phyloP scores from a whole-genome alignment of 2,113 vertebrate genomes.

The Aegithalos caudatus region DNA sequence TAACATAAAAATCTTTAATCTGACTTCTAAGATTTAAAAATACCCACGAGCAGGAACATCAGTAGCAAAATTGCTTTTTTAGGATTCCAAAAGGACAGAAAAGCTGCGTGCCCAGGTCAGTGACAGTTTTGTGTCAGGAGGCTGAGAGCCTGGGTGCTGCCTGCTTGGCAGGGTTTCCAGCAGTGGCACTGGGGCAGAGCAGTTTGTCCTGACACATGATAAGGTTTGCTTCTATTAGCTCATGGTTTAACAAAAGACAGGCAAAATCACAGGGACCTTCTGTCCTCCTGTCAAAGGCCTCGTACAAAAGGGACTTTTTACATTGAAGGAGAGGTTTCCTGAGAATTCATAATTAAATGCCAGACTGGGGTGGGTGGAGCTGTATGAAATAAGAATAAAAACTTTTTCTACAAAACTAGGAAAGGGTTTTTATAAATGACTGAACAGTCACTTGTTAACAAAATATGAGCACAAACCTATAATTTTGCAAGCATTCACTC shows the following conservation, averaged over 20 bases:
- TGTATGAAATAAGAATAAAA: background rate
- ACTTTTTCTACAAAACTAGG: background rate
- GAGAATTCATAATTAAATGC: constrained; percentile 67
- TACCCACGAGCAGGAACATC: background rate
- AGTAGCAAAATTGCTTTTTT: background rate
- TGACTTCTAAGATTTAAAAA: background rate
- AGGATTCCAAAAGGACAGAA: background rate
- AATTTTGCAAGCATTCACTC: background rate
- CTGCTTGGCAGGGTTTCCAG: background rate
- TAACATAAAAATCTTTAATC: background rate
- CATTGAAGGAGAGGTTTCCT: constrained; percentile 31
- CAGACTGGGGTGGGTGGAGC: constrained; percentile 4
- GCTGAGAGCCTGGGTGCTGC: background rate
- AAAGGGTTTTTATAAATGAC: background rate
- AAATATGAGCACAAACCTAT: background rate
- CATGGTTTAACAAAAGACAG: constrained; percentile 40
- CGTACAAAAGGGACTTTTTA: constrained; percentile 27
- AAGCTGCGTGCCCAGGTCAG: background rate
- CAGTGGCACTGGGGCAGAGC: background rate
- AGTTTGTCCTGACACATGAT: constrained; percentile 26
- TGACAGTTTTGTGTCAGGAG: background rate
- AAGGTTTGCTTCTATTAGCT: constrained; percentile 47
- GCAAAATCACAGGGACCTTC: constrained; percentile 5
- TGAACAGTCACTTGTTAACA: background rate
- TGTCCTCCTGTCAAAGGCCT: constrained; percentile 34